Evolutionary conservation across 2,888 invertebrate genomes (phyloP), one percentile per base, ranked within the genome.

Genomic region (Galerucella calmariensis): DNA sequence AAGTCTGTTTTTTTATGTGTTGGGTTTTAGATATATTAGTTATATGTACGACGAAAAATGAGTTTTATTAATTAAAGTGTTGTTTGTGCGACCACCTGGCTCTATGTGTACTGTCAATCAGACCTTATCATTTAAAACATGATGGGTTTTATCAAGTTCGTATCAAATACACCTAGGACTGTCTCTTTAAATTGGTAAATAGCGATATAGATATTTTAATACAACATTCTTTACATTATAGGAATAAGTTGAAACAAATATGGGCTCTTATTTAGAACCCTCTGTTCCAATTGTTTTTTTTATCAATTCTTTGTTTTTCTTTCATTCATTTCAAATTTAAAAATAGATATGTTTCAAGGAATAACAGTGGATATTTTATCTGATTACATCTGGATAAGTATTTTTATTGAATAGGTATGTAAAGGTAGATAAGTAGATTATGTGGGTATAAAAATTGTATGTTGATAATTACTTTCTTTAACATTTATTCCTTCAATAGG

Each of bases 81-180:
- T 81, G 79, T 82, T 82, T 83, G 81, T 80, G 81, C 85, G 85
- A 86, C 85, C 86, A 86, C 86, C 86, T 86, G 86, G 86, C 84
- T 84, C 79, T 77, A 79, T 79, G 77, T 75, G 69, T 76, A 81
- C 81, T 83, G 83, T 84, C 84, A 83, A 81, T 83, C 80, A 80
- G 82, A 82, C 82, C 82, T 81, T 82, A 83, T 81, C 81, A 81
- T 81, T 81, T 81, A 79, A 83, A 83, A 83, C 82, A 83, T 82
- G 81, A 85, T 85, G 85, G 83, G 81, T 81, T 80, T 81, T 81
- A 77, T 81, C 78, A 77, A 79, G 80, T 82, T 82, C 79, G 77
- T 75, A 79, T 79, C 77, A 75, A 77, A 79, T 78, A 75, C 79
- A 79, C 79, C 79, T 80, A 82, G 81, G 82, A 83, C 80, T 82